Evolutionary conservation across 2,888 invertebrate genomes (phyloP).

Genomic region (Bombylius major): DNA sequence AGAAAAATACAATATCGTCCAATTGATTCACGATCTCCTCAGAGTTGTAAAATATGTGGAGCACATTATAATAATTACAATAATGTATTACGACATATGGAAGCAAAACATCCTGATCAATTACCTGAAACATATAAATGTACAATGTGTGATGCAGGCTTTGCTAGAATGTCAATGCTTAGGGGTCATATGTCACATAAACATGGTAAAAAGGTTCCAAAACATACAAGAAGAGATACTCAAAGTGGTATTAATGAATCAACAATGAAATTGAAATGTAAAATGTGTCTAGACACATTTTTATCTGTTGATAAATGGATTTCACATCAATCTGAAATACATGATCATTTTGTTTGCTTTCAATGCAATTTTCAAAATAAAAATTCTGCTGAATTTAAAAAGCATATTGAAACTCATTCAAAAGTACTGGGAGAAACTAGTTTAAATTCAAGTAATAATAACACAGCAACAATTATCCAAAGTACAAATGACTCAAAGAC

Average conservation of each 20-base stretch:
- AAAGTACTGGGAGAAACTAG: neutral
- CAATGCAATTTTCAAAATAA: slow-evolving; percentile 14
- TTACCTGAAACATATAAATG: slow-evolving; percentile 36
- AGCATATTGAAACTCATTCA: slow-evolving; percentile 14
- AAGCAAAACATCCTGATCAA: slow-evolving; percentile 37
- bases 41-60: slow-evolving; percentile 35
- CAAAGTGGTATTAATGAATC: slow-evolving; percentile 11
- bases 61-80: slow-evolving; percentile 37
- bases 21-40: slow-evolving; percentile 27
- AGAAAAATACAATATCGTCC: neutral
- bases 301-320: slow-evolving; percentile 14
- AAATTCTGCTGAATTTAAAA: slow-evolving; percentile 13
- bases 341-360: slow-evolving; percentile 13
- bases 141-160: slow-evolving; percentile 32
- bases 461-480: neutral
- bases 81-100: slow-evolving; percentile 37
- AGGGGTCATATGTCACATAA: slow-evolving; percentile 34
- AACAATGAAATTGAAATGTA: slow-evolving; percentile 25
- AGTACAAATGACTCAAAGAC: neutral
- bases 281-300: slow-evolving; percentile 11
- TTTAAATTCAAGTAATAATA: neutral
- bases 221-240: slow-evolving; percentile 28
- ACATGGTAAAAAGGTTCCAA: slow-evolving; percentile 29
- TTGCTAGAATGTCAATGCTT: slow-evolving; percentile 33
- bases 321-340: slow-evolving; percentile 13